phyloP scores from a whole-genome alignment of 30 jellyfish, hydroid and myxozoan species.

The Rhopilema esculentum region DNA sequence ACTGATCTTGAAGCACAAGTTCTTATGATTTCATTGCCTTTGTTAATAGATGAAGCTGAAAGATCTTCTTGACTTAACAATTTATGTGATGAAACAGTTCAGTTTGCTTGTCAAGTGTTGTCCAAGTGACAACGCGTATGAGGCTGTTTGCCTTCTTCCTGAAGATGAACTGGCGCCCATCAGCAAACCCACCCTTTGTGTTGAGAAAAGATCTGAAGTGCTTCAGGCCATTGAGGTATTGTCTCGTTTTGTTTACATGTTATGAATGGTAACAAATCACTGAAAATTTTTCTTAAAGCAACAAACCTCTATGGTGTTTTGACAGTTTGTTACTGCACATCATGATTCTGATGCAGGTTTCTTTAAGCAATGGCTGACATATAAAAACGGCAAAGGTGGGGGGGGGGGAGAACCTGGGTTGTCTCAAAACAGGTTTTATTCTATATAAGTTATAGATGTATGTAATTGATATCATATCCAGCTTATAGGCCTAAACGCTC shows the following conservation, averaged over 20 bases:
- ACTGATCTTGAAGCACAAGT: background rate
- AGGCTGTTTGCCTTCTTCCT: slow-evolving; percentile 26
- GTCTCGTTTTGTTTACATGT: no score
- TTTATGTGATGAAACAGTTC: slow-evolving; percentile 42
- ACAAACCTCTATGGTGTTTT: no score
- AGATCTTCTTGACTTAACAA: slow-evolving; percentile 37
- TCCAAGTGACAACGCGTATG: slow-evolving; percentile 24
- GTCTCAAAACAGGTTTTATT: no score
- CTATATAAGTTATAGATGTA: no score
- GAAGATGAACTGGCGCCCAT: slow-evolving; percentile 44
- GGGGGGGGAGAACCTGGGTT: no score
- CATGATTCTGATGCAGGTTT: no score
- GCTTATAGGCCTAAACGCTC: no score
- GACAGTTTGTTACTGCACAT: background rate
- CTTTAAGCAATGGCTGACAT: no score
- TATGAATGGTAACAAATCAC: no score
- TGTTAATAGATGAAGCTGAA: slow-evolving; percentile 45
- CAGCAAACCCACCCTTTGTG: slow-evolving; percentile 4
- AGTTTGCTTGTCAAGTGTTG: slow-evolving; percentile 34
- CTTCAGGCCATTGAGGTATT: slow-evolving; percentile 42
- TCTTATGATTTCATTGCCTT: background rate
- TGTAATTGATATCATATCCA: no score
- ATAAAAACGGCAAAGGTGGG: no score
- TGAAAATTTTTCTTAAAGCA: no score
- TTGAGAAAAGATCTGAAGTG: slow-evolving; percentile 1